Conservation (phyloP, 2,888 invertebrate species). For the Heliconius ismenius region DNA sequence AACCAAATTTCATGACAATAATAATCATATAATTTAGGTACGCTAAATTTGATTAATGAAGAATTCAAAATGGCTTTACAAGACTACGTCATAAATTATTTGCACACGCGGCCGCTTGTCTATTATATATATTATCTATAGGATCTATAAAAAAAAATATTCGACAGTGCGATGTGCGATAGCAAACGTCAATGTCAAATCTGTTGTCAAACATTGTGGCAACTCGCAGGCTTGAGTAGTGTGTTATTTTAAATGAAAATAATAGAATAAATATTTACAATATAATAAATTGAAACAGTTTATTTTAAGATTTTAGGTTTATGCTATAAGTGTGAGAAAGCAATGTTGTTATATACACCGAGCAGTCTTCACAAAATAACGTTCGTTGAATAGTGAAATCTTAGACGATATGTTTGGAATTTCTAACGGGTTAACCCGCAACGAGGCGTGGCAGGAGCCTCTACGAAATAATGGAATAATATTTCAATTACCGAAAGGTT, state of each 20-base stretch:
- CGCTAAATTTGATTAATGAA: background rate
- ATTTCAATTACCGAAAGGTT: background rate
- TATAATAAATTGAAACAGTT: background rate
- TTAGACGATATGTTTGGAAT: background rate
- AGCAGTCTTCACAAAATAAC: background rate
- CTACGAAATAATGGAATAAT: background rate
- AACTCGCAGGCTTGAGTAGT: background rate
- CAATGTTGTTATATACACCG: background rate
- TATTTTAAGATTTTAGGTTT: background rate
- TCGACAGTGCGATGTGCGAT: background rate
- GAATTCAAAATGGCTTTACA: background rate
- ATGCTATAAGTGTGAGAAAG: background rate
- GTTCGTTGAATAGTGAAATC: background rate
- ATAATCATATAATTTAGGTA: background rate
- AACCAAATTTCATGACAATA: background rate
- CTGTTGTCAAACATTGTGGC: background rate
- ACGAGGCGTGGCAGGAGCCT: background rate
- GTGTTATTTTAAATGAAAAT: background rate
- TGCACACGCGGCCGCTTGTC: background rate
- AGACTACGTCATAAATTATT: background rate
- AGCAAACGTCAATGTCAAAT: conserved; percentile 6
- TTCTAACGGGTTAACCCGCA: background rate
- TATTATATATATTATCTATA: background rate
- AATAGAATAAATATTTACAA: background rate
- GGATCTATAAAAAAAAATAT: background rate